phyloP scores from a whole-genome alignment of 2,888 invertebrate species.

The Watsonalla cultraria region DNA sequence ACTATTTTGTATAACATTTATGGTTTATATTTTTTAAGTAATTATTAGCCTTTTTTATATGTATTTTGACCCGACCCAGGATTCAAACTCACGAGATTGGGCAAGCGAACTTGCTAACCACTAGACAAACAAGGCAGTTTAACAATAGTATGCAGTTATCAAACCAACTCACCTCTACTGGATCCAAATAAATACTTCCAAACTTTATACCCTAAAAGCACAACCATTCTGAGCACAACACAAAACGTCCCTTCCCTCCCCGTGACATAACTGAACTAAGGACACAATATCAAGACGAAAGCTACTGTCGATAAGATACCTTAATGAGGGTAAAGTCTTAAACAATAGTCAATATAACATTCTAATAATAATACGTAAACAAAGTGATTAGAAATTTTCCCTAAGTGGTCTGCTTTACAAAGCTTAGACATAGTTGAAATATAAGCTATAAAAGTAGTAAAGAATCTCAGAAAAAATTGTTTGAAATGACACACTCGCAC shows the following conservation, averaged over 20 bases:
- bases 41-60: no score
- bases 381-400: constrained; percentile 5
- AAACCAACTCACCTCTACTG: constrained; percentile 17
- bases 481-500: no score
- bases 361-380: constrained; percentile 13
- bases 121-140: no score
- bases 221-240: constrained; percentile 24
- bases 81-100: no score
- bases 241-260: neutral
- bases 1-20: no score
- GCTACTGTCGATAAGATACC: constrained; percentile 17
- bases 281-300: constrained; percentile 13
- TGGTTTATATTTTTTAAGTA: no score
- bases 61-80: no score
- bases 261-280: constrained; percentile 16
- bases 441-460: no score
- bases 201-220: constrained; percentile 22
- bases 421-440: no score
- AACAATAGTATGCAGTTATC: neutral
- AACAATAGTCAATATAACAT: constrained; percentile 12
- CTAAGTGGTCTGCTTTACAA: no score
- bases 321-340: constrained; percentile 30
- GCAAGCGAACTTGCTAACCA: no score
- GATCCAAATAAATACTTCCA: constrained; percentile 14
- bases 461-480: no score